These are phyloP conservation scores for Pachyramphus minor DNA, from an alignment of 2,113 vertebrate genomes.

Conservation along the genomic window DNA sequence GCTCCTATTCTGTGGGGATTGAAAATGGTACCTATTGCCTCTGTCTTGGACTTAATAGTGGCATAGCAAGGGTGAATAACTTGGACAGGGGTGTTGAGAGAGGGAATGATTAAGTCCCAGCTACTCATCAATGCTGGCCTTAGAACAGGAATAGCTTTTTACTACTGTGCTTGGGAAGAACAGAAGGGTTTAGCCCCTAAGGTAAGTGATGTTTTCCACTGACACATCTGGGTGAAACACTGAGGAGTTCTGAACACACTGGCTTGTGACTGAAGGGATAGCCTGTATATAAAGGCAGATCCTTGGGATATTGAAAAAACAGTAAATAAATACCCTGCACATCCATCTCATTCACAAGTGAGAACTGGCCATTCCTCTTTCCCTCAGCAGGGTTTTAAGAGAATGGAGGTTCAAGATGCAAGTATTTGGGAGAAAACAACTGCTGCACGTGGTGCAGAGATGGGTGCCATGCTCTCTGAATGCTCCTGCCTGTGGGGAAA, in stretches of 20 bases:
- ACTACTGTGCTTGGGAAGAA: background rate
- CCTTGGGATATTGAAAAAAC: background rate
- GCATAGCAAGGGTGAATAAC: background rate
- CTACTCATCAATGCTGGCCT: background rate
- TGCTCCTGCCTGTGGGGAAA: background rate
- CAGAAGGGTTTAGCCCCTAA: background rate
- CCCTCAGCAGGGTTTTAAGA: background rate
- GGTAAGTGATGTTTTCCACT: background rate
- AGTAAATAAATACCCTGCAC: background rate
- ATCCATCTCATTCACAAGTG: background rate
- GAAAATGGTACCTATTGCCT: background rate
- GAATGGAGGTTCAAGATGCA: background rate
- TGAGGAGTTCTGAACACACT: background rate
- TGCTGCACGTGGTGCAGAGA: background rate
- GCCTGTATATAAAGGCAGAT: background rate
- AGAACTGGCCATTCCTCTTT: background rate
- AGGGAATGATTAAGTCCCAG: background rate
- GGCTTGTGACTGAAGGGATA: background rate
- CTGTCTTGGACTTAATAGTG: background rate
- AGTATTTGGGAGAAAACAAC: background rate
- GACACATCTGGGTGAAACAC: background rate
- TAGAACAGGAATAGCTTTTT: background rate
- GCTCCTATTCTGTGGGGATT: background rate
- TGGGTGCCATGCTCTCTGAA: background rate
- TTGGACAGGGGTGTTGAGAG: background rate